Evolutionary conservation across 1,140 invertebrate species (phyloP).

Genomic region (Magallana ariakensis): DNA sequence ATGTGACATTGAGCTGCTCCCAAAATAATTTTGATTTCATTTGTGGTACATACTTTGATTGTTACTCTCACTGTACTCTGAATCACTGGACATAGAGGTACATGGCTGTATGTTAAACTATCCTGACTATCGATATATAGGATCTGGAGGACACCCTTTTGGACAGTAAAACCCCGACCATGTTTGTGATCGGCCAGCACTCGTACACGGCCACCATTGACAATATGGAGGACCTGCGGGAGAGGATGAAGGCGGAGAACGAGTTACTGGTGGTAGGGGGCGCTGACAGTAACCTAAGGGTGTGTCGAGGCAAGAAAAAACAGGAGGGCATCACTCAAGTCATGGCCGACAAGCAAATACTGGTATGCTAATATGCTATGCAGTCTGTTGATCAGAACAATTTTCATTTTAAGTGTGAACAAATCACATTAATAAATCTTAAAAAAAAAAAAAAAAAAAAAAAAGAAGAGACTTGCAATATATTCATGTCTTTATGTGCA

Average conservation of each 20-base stretch:
- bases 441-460: too few relatives aligned
- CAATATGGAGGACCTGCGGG: conserved; percentile 88
- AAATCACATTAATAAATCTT: too few relatives aligned
- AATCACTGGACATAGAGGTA: too few relatives aligned
- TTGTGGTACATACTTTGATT: too few relatives aligned
- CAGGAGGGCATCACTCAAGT: conserved; percentile 89
- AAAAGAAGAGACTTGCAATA: too few relatives aligned
- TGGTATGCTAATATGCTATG: conserved; percentile 64
- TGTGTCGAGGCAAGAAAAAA: conserved; percentile 86
- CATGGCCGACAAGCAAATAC: conserved; percentile 89
- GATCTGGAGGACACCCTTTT: conserved; percentile 88
- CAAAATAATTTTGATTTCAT: too few relatives aligned
- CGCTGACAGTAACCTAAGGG: conserved; percentile 88
- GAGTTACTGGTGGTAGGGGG: conserved; percentile 90
- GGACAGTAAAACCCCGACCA: conserved; percentile 87
- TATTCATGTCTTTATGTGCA: too few relatives aligned
- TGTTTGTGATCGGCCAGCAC: conserved; percentile 91
- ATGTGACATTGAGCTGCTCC: too few relatives aligned
- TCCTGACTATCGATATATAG: conserved; percentile 58
- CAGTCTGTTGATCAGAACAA: too few relatives aligned
- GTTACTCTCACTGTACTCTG: too few relatives aligned
- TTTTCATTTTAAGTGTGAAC: too few relatives aligned
- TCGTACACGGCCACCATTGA: conserved; percentile 84
- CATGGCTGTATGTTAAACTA: too few relatives aligned
- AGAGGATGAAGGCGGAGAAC: conserved; percentile 88